Conservation (phyloP, 2,797 vertebrate species). For the Tokudaia tokunoshimensis region DNA sequence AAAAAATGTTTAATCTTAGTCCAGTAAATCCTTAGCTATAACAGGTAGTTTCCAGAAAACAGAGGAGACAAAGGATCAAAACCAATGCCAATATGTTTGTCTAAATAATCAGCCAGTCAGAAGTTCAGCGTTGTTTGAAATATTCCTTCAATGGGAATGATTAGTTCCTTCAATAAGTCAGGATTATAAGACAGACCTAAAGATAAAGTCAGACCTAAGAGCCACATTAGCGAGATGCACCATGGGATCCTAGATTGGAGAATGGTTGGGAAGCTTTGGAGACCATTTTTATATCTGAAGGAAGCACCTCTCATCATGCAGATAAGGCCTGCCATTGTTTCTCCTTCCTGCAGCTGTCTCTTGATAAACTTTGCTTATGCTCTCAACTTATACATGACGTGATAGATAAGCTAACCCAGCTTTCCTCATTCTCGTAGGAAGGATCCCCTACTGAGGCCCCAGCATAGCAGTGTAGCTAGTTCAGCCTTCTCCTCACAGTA, state of each 20-base stretch:
- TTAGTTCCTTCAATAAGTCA: slow-evolving; percentile 16
- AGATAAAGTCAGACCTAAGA: not conserved
- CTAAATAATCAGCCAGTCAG: slow-evolving; percentile 6
- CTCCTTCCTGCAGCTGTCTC: not conserved
- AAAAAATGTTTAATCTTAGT: slow-evolving; percentile 58
- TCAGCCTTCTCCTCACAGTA: not conserved
- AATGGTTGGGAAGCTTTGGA: not conserved
- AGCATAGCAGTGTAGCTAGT: not conserved
- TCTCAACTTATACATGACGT: not conserved
- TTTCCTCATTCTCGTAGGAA: not conserved
- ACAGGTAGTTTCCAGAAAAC: not conserved
- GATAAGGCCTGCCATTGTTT: not conserved
- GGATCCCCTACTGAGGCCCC: not conserved
- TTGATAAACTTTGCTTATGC: not conserved
- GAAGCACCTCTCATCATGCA: not conserved
- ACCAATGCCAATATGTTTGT: not conserved
- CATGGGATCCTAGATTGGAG: not conserved
- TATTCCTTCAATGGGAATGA: not conserved
- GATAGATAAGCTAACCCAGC: not conserved
- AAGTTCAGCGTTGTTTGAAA: slow-evolving; percentile 27
- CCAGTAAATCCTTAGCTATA: slow-evolving; percentile 14
- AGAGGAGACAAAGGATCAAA: not conserved
- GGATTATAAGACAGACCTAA: not conserved
- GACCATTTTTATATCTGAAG: not conserved
- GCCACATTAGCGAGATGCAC: not conserved